Conservation (phyloP, 1,140 invertebrate genomes). For the Drosophila bipectinata region DNA sequence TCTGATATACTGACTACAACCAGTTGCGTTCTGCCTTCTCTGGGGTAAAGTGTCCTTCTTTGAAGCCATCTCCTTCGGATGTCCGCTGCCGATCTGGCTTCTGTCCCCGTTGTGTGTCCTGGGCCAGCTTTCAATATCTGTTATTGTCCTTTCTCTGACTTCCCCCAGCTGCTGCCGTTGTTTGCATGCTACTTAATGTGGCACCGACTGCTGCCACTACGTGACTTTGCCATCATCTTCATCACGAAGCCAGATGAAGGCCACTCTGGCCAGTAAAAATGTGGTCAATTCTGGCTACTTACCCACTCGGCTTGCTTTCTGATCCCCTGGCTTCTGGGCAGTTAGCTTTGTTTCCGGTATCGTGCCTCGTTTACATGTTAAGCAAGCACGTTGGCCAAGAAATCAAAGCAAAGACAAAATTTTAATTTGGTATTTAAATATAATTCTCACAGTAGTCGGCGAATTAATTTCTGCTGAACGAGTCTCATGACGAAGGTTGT, state of each 20-base stretch:
- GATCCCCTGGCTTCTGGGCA: constrained; percentile 25
- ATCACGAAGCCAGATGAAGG: constrained; percentile 34
- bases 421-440: not conserved
- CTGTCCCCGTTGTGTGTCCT: constrained; percentile 19
- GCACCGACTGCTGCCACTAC: constrained; percentile 58
- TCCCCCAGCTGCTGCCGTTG: constrained; percentile 34
- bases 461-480: too few species aligned
- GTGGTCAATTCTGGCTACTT: constrained; percentile 28
- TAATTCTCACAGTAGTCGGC: too few species aligned
- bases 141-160: constrained; percentile 63
- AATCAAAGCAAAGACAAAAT: not conserved
- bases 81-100: not conserved
- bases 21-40: constrained; percentile 56
- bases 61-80: not conserved
- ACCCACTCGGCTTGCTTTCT: constrained; percentile 16
- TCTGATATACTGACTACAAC: constrained; percentile 37
- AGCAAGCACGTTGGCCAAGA: constrained; percentile 41
- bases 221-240: constrained; percentile 55
- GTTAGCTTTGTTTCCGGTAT: constrained; percentile 25
- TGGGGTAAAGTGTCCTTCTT: constrained; percentile 29
- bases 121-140: constrained; percentile 60
- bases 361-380: constrained; percentile 19
- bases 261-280: constrained; percentile 16
- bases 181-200: constrained; percentile 75
- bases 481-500: not conserved